Evolutionary conservation across 2,113 vertebrate species (phyloP).

Genomic region (Baryphthengus martii): DNA sequence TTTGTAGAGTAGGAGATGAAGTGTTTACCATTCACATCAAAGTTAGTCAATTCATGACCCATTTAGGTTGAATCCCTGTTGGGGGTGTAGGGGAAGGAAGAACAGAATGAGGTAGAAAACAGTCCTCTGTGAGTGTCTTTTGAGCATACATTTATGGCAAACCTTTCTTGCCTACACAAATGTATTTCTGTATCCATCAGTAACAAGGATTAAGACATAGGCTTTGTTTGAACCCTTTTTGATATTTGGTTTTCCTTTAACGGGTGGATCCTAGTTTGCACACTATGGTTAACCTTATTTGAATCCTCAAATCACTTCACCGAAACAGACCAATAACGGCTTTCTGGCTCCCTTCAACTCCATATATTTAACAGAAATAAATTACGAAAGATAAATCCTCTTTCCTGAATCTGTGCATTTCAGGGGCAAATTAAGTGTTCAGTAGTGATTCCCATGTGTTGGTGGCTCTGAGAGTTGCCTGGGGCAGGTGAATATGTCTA

Average conservation of each 20-base stretch:
- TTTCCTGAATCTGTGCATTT: neutral
- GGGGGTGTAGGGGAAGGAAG: neutral
- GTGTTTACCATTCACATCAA: slow-evolving; percentile 20
- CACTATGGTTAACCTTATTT: neutral
- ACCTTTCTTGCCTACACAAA: neutral
- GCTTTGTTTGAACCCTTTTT: neutral
- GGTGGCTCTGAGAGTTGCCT: neutral
- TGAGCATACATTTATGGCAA: neutral
- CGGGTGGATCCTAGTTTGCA: neutral
- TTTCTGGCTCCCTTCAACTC: neutral
- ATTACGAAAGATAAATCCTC: neutral
- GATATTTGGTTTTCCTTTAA: neutral
- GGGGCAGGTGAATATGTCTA: neutral
- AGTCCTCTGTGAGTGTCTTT: neutral
- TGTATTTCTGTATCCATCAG: neutral
- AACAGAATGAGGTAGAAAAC: neutral
- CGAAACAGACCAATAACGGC: neutral
- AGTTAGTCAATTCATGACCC: slow-evolving; percentile 8
- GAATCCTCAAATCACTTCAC: neutral
- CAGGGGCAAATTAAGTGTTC: neutral
- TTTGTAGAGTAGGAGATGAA: neutral
- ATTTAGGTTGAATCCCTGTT: neutral
- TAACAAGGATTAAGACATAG: neutral
- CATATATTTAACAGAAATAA: neutral
- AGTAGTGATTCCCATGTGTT: neutral